Evolutionary conservation across 2,888 invertebrate species (phyloP), one percentile per base, ranked within the genome.

Genomic region (Homarus gammarus): DNA sequence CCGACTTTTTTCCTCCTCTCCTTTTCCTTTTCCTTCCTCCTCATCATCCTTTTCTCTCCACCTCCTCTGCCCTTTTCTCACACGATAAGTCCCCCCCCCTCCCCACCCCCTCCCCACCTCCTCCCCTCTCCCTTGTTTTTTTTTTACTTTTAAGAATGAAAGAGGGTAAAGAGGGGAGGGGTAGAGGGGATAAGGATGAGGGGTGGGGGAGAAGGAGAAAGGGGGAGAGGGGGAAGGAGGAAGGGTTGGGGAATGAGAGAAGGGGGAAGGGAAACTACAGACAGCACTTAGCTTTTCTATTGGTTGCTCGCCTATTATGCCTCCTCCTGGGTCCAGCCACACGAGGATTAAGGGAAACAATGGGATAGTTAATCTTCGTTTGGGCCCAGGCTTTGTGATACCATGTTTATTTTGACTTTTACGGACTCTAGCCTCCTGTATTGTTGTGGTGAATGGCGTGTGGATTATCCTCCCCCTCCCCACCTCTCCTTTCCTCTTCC

Each of bases 381-480:
- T 81, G 81, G 40, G n/a, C n/a, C 38, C 40, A 18, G 44, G 61
- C 81, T 68, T 81, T 81, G 81, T 81, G 81, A 1, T 31, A 40
- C 68, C 6, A n/a, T 68, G 81, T 81, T 40, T 81, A 81, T 81
- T 81, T 81, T 81, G 81, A 81, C 81, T 81, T 81, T 79, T 38
- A 81, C 38, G 81, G 36, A 40, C 31, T 31, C 64, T 3, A 12
- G 68, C 36, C 61, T 33, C 40, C 36, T 33, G 36, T 64, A 81
- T 81, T 81, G 81, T 81, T 40, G 27, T n/a, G 64, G 79, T 61
- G 12, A 33, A 56, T 79, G 75, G 40, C 1, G 44, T 77, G 38
- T 75, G 75, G 40, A 27, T 31, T 18, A 22, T 33, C 31, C 36
- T n/a, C n/a, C n/a, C n/a, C n/a, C n/a, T n/a, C n/a, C n/a, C n/a